phyloP scores from a whole-genome alignment of 2,113 vertebrate genomes.

The Tamias sibiricus region DNA sequence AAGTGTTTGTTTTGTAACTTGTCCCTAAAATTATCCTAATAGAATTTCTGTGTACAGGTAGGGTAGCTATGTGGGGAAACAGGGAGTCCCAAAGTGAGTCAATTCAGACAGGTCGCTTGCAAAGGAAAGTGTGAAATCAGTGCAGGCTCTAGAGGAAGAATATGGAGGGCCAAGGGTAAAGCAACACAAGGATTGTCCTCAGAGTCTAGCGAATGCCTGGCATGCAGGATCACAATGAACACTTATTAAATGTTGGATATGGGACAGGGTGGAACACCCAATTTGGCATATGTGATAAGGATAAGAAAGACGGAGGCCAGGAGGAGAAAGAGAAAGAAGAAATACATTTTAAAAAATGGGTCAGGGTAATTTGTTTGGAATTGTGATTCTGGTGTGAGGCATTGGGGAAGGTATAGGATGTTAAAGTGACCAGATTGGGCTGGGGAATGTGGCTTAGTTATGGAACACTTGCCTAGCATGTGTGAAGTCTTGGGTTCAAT shows the following conservation, averaged over 20 bases:
- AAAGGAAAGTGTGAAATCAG: constrained; percentile 3
- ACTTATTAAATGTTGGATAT: not conserved
- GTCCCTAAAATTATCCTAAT: not conserved
- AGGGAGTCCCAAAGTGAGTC: not conserved
- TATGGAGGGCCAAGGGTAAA: not conserved
- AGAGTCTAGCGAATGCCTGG: not conserved
- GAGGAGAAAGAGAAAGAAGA: not conserved
- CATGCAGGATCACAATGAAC: not conserved
- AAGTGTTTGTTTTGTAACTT: not conserved
- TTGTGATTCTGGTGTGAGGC: not conserved
- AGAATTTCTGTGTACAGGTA: not conserved
- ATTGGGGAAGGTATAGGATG: not conserved
- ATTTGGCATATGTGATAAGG: not conserved
- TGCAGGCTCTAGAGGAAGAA: not conserved
- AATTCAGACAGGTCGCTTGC: not conserved
- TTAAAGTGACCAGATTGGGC: too few species aligned
- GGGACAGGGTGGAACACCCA: not conserved
- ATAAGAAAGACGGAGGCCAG: not conserved
- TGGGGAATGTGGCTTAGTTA: too few species aligned
- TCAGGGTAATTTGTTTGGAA: not conserved
- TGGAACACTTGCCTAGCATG: too few species aligned
- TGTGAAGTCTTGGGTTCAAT: too few species aligned
- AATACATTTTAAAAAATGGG: not conserved
- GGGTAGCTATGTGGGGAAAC: not conserved
- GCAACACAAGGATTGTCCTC: not conserved